Conservation (phyloP, 2,888 invertebrate genomes). For the Kryphioiulus occultus region DNA sequence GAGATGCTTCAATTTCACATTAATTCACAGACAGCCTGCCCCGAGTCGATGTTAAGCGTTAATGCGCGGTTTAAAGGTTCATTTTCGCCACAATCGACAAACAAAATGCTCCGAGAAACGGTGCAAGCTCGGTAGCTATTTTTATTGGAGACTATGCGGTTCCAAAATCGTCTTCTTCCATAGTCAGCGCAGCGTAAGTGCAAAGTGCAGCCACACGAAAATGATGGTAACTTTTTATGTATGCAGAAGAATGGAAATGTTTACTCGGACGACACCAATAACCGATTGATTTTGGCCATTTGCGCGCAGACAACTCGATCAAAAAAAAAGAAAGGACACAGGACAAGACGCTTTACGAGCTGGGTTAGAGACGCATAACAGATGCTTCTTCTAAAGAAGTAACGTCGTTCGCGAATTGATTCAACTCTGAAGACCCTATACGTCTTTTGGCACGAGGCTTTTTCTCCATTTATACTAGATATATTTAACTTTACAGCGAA, state of each 20-base stretch:
- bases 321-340: conserved; percentile 40
- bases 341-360: conserved; percentile 36
- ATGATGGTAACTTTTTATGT: conserved; percentile 21
- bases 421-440: neutral
- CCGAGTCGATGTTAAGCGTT: neutral
- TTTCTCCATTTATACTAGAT: conserved; percentile 25
- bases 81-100: neutral
- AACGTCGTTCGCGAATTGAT: conserved; percentile 18
- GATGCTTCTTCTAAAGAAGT: conserved; percentile 15
- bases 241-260: conserved; percentile 40
- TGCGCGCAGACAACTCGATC: conserved; percentile 24
- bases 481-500: conserved; percentile 32
- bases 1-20: neutral
- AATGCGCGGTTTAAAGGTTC: neutral
- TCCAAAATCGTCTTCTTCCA: neutral
- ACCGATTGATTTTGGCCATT: conserved; percentile 39
- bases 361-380: conserved; percentile 7
- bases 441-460: neutral
- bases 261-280: conserved; percentile 39
- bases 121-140: neutral
- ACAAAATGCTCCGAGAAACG: neutral
- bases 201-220: conserved; percentile 35
- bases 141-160: neutral
- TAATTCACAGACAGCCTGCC: neutral
- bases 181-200: neutral